Percentiles rank a stretch among this genome's conserved stretches.
Evolutionary conservation across 2,113 vertebrate genomes (phyloP).

Genomic region (Psettodes erumei): DNA sequence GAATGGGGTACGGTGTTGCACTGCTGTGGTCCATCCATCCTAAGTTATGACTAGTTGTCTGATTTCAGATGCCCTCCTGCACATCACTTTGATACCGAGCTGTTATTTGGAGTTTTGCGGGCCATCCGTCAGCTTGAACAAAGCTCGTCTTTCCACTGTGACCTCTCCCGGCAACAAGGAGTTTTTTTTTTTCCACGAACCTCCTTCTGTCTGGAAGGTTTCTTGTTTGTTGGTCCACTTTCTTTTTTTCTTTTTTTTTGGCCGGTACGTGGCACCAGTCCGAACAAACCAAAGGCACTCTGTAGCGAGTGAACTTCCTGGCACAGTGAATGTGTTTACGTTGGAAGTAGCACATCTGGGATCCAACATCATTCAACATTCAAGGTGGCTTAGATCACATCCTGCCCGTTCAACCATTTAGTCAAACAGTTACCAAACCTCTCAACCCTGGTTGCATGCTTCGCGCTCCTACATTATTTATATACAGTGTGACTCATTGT

Average conservation of each 20-base stretch:
- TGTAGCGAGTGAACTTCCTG: conserved; percentile 23
- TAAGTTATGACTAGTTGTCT: conserved; percentile 54
- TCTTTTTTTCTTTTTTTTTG: no score
- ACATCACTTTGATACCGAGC: conserved; percentile 39
- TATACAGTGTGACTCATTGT: conserved; percentile 55
- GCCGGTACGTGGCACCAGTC: conserved; percentile 15
- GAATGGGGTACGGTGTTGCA: conserved; percentile 39
- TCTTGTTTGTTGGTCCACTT: conserved; percentile 2
- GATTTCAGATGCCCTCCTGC: conserved; percentile 48
- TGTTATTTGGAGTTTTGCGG: conserved; percentile 25
- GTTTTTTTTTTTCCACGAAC: conserved; percentile 33
- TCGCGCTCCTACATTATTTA: conserved; percentile 66
- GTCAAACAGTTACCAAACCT: conserved; percentile 52
- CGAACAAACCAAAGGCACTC: conserved; percentile 33
- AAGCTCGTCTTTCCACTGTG: conserved; percentile 55
- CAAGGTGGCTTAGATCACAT: conserved; percentile 51
- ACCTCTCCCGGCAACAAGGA: conserved; percentile 41
- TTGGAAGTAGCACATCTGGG: conserved; percentile 46
- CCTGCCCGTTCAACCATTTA: conserved; percentile 54
- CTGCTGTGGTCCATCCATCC: conserved; percentile 47
- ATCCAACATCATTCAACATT: conserved; percentile 47
- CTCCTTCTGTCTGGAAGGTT: conserved; percentile 16
- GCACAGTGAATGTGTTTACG: conserved; percentile 48
- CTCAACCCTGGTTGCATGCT: conserved; percentile 53
- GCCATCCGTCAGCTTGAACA: conserved; percentile 62